These are phyloP conservation scores for Coptodon rendalli DNA, from an alignment of 2,113 vertebrate genomes.

Conservation along the genomic window DNA sequence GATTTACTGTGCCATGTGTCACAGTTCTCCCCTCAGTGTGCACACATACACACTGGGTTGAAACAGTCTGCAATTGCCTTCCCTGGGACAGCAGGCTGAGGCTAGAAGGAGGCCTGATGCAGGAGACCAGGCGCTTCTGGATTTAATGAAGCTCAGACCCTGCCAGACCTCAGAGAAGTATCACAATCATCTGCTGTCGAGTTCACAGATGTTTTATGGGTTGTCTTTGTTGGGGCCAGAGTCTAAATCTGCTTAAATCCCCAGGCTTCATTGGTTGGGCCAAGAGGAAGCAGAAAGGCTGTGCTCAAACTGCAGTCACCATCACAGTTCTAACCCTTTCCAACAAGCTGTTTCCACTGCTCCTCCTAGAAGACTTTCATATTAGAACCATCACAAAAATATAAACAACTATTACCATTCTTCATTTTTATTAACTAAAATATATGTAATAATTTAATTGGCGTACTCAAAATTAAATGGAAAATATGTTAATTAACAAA, in stretches of 20 bases:
- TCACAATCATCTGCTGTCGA: constrained; percentile 42
- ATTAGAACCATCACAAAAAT: neutral
- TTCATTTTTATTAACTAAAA: neutral
- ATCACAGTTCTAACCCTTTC: neutral
- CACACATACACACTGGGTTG: neutral
- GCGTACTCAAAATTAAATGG: neutral
- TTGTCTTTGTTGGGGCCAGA: constrained; percentile 41
- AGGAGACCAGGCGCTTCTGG: constrained; percentile 19
- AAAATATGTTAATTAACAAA: neutral
- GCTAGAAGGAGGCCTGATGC: constrained; percentile 14
- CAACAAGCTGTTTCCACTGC: neutral
- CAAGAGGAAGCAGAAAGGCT: neutral
- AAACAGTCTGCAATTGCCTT: neutral
- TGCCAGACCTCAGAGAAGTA: constrained; percentile 45
- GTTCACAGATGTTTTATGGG: constrained; percentile 56
- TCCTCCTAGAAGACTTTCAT: neutral
- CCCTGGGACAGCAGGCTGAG: neutral
- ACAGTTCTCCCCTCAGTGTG: neutral
- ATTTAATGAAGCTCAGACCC: constrained; percentile 59
- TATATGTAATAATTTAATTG: neutral
- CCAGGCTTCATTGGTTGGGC: constrained; percentile 7
- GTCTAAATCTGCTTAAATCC: constrained; percentile 22
- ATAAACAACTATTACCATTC: neutral
- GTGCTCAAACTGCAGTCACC: neutral
- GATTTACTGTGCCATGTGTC: constrained; percentile 45